Percentiles rank a stretch among this genome's conserved stretches.
Conservation (phyloP, 2,888 invertebrate genomes). For the Mythimna impura region DNA sequence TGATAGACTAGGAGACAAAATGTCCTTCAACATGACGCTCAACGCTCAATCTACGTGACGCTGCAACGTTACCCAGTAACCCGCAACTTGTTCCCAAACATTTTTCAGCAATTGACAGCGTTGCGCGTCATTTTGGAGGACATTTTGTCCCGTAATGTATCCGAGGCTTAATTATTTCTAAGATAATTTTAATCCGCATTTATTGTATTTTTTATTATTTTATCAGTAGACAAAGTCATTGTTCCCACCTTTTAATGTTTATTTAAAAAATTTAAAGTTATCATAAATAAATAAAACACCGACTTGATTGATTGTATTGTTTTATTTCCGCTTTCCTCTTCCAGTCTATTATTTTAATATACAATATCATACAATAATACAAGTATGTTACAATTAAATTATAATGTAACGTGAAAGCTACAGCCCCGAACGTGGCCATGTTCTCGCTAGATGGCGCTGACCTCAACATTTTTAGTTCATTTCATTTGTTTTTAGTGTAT, state of each 20-base stretch:
- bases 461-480: too few species aligned
- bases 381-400: slow-evolving; percentile 69
- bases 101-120: too few species aligned
- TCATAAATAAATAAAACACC: slow-evolving; percentile 78
- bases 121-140: too few species aligned
- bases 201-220: neutral
- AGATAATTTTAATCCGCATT: neutral
- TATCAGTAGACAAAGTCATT: neutral
- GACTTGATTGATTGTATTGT: slow-evolving; percentile 79
- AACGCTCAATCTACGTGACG: too few species aligned
- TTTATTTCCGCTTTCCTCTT: slow-evolving; percentile 70
- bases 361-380: slow-evolving; percentile 82
- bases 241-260: neutral
- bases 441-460: too few species aligned
- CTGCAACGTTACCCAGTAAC: too few species aligned
- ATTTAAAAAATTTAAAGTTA: neutral
- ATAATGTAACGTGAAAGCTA: slow-evolving; percentile 45
- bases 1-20: too few species aligned
- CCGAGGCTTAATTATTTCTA: neutral
- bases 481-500: too few species aligned
- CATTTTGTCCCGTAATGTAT: too few species aligned
- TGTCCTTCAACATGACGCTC: too few species aligned
- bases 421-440: too few species aligned
- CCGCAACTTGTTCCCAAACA: too few species aligned
- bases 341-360: slow-evolving; percentile 72